Evolutionary conservation across 2,888 invertebrate species (phyloP).

Genomic region (Onchidella celtica): DNA sequence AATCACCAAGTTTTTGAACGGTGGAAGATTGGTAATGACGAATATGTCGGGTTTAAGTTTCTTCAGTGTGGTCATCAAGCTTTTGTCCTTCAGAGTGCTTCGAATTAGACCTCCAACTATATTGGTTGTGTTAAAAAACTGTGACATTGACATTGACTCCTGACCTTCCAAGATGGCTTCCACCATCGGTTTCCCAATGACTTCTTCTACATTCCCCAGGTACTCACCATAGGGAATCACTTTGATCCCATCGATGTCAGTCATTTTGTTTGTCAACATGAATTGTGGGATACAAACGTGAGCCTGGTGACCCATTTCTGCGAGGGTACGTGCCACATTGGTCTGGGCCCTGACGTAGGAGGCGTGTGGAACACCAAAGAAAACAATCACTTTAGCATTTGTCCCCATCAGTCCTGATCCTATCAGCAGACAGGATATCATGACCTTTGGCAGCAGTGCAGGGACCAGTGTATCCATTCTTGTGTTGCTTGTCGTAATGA

Average conservation of each 20-base stretch:
- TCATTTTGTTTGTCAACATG: conserved; percentile 2
- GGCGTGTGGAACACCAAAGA: conserved; percentile 36
- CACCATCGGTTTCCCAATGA: background rate
- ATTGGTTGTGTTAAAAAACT: background rate
- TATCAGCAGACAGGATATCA: too few species aligned
- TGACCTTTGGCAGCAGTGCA: too few species aligned
- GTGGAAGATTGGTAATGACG: conserved; percentile 24
- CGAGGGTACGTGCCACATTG: conserved; percentile 45
- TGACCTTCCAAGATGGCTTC: background rate
- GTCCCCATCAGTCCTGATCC: too few species aligned
- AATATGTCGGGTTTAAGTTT: conserved; percentile 38
- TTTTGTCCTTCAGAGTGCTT: conserved; percentile 2
- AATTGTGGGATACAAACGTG: conserved; percentile 35
- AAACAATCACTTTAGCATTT: conserved; percentile 23
- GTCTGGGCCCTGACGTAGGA: conserved; percentile 47
- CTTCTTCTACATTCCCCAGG: conserved; percentile 24
- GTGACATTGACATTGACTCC: background rate
- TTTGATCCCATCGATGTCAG: conserved; percentile 27
- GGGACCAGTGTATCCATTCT: too few species aligned
- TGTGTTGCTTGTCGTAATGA: too few species aligned
- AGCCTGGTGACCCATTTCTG: conserved; percentile 40
- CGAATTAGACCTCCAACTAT: background rate
- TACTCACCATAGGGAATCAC: conserved; percentile 38
- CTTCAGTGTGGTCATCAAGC: conserved; percentile 9
- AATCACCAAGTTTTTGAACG: conserved; percentile 24